Evolutionary conservation across 2,888 invertebrate genomes (phyloP), one percentile per base, ranked within the genome.

Genomic region (Ectemnius continuus): DNA sequence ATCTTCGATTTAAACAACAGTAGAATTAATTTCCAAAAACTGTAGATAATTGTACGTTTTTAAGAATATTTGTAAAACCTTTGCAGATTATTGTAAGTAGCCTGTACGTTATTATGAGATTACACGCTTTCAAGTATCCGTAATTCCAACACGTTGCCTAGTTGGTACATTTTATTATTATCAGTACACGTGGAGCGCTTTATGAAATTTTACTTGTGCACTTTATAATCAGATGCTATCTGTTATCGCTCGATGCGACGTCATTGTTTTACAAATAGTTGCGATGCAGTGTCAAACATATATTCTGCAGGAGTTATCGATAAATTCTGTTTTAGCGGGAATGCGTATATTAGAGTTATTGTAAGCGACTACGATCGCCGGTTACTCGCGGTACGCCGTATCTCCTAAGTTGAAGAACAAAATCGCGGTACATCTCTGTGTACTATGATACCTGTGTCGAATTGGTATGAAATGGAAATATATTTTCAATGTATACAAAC

Each of bases 401-500:
- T 67, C 45, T 61, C 36, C 70, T 63, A 45, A 60, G 60, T 61
- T 76, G 26, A 36, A 1, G 4, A 36, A 14, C 2, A 52, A 47
- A 45, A 59, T 58, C 61, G 56, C 59, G 46, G 14, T 65, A 73
- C 68, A 61, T 79, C 52, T 74, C 73, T 74, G 81, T 52, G 16
- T 16, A 52, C 2, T 80, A 75, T 77, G 70, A 73, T 78, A 75
- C 67, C 66, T 68, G 75, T 78, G 75, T 69, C 63, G 60, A 71
- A 71, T 71, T 66, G 71, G 61, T 74, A 76, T 71, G 61, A 75
- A 78, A 70, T 77, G 76, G 67, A 82, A 83, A 82, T 85, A 83
- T 85, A 85, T 85, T 86, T 85, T 84, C 79, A 76, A 52, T 52
- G n/a, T 16, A 52, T 14, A 14, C n/a, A 52, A 52, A 16, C 14